Base-by-base conservation (phyloP, 92 coral and sea anemone species). In the Pocillopora meandrina region DNA sequence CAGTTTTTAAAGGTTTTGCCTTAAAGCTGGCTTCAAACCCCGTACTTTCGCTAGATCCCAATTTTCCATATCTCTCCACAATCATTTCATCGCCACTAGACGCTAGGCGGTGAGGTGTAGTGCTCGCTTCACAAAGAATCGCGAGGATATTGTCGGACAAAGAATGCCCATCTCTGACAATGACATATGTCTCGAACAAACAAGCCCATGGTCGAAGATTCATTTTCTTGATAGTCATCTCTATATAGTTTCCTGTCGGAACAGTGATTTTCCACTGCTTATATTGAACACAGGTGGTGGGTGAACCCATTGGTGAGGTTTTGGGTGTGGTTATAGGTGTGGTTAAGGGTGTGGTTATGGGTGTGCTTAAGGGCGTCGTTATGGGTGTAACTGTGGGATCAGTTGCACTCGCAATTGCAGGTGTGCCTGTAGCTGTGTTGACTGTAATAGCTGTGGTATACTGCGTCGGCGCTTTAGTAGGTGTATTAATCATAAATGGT, bases 231-330 rank as follows among this genome's bases (percentile, higher is more conserved):
- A 80, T 19, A 12, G 84, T 80, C 75, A 80, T 55, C 56, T 67
- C 75, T 13, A 80, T 56, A 12, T 31, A 80, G 84, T 80, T 65
- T 19, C 75, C 84, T 33, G 23, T 19, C 8, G 58, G 84, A 26
- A 80, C 84, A 55, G 65, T 80, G 10, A 80, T 80, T 17, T 20
- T 15, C 84, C 84, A 80, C 21, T 58, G 17, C 26, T 67, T 80
- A 75, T n/a, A 16, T 52, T 12, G 0, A 16, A 35, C 16, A 18
- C 84, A 80, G 19, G 12, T 69, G 36, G 12, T 2, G 36, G 12
- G 16, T 35, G 74, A 8, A 17, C 3, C 17, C 23, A 2, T 6
- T 19, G 74, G 10, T 69, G 56, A 9, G 11, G 56, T 69, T 8
- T 52, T 69, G 19, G 84, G 65, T 6, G 1, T 7, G 5, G 34